These are phyloP conservation scores for Perodicticus potto DNA, from an alignment of 2,797 vertebrate species.

Conservation along the genomic window DNA sequence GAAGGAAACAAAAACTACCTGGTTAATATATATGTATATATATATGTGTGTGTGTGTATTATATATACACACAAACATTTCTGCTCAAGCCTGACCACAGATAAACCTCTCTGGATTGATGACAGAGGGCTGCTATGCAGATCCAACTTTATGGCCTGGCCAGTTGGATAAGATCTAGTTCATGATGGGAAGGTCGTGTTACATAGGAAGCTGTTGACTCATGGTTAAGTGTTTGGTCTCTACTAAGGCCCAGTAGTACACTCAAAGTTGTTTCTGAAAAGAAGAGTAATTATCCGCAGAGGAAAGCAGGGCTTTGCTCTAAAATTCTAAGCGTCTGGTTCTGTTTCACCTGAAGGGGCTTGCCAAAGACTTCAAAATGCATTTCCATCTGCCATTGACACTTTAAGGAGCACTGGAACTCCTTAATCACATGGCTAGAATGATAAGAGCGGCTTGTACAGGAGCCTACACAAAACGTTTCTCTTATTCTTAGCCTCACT, in stretches of 20 bases:
- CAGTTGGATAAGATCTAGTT: neutral
- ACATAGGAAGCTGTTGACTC: neutral
- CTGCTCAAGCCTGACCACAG: neutral
- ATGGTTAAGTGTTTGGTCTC: neutral
- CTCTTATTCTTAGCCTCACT: neutral
- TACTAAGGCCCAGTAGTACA: neutral
- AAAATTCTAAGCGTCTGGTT: neutral
- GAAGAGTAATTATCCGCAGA: constrained; percentile 5
- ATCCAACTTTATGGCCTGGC: neutral
- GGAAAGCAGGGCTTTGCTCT: neutral
- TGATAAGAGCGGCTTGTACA: neutral
- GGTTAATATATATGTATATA: neutral
- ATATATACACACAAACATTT: neutral
- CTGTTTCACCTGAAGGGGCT: neutral
- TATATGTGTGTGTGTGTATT: too few species aligned
- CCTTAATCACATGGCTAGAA: neutral
- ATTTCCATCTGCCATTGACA: neutral
- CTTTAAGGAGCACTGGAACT: neutral
- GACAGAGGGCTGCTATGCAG: neutral
- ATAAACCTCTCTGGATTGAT: neutral
- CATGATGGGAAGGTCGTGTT: neutral
- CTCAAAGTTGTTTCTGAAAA: constrained; percentile 6
- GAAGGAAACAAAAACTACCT: constrained; percentile 34
- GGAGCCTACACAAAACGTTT: neutral
- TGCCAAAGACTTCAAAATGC: neutral